phyloP scores from a whole-genome alignment of 2,113 vertebrate genomes.

The Narcine bancroftii region DNA sequence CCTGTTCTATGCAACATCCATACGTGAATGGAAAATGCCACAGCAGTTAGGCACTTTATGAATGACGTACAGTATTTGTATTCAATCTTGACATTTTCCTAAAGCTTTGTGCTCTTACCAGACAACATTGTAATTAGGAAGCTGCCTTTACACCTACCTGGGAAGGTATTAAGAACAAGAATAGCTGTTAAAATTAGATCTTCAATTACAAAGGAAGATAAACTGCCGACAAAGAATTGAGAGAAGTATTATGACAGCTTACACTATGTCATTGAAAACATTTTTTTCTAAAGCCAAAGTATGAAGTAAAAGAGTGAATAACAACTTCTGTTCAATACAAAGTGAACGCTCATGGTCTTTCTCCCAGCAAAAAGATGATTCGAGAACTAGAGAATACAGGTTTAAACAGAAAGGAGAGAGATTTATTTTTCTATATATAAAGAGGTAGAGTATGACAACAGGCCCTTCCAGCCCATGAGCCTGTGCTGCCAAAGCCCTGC shows the following conservation, averaged over 20 bases:
- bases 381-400: too few species aligned
- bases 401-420: background rate
- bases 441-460: too few species aligned
- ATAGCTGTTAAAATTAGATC: background rate
- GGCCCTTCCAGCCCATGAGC: too few species aligned
- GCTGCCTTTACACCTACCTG: background rate
- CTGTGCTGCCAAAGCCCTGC: too few species aligned
- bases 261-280: background rate
- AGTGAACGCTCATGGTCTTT: too few species aligned
- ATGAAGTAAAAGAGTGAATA: background rate
- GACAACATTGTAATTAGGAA: conserved; percentile 10
- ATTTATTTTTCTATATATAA: background rate
- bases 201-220: background rate
- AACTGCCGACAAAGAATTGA: background rate
- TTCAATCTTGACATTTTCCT: background rate
- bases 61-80: background rate
- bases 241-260: background rate
- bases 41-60: background rate
- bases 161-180: background rate
- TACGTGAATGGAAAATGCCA: background rate
- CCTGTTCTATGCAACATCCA: background rate
- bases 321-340: background rate
- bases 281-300: background rate
- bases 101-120: background rate
- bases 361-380: too few species aligned